phyloP scores from a whole-genome alignment of 2,888 invertebrate genomes.

The Steinernema scapterisci region DNA sequence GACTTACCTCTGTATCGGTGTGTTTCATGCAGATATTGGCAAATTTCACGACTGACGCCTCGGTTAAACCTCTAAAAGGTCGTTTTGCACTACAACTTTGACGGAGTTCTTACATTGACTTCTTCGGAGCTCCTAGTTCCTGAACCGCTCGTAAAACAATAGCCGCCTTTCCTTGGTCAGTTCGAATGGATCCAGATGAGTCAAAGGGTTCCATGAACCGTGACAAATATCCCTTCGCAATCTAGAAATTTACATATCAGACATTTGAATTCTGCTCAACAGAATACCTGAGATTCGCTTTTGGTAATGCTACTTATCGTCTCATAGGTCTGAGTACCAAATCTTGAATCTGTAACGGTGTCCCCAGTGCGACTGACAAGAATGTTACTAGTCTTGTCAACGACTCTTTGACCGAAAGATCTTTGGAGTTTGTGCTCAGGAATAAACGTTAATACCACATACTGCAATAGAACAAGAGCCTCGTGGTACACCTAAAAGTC shows the following conservation, averaged over 20 bases:
- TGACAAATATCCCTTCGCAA: slow-evolving; percentile 39
- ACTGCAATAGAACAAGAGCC: slow-evolving; percentile 36
- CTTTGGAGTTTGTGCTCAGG: slow-evolving; percentile 33
- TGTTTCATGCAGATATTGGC: slow-evolving; percentile 38
- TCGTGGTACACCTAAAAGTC: slow-evolving; percentile 36
- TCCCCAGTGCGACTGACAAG: slow-evolving; percentile 47
- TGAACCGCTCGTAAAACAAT: slow-evolving; percentile 41
- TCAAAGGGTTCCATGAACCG: slow-evolving; percentile 47
- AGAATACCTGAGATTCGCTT: too few species aligned
- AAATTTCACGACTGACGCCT: slow-evolving; percentile 34
- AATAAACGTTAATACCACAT: slow-evolving; percentile 30
- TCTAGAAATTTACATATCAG: too few species aligned
- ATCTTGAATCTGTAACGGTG: slow-evolving; percentile 43
- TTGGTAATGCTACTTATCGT: neutral
- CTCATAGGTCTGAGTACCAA: slow-evolving; percentile 35
- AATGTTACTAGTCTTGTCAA: slow-evolving; percentile 38
- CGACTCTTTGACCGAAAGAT: slow-evolving; percentile 37
- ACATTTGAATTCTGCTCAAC: too few species aligned
- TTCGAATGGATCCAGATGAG: slow-evolving; percentile 36
- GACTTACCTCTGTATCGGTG: slow-evolving; percentile 38
- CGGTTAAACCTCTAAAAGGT: slow-evolving; percentile 35
- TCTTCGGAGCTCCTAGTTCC: slow-evolving; percentile 31
- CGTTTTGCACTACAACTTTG: too few species aligned
- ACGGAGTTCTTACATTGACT: slow-evolving; percentile 32
- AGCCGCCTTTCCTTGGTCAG: slow-evolving; percentile 46